Evolutionary conservation across 2,888 invertebrate genomes (phyloP).

Genomic region (Conomelus anceps): DNA sequence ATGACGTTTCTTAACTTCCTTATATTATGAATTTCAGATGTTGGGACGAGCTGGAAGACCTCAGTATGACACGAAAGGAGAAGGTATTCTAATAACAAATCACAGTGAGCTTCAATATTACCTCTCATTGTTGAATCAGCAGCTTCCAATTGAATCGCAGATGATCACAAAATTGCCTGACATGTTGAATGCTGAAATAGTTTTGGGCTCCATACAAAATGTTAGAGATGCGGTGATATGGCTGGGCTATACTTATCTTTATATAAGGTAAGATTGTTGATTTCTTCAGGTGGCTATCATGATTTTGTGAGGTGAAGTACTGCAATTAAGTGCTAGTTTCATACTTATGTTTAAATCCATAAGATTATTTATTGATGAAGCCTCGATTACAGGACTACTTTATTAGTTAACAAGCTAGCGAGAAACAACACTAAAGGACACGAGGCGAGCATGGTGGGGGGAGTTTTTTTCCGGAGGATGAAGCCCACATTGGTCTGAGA

Average conservation of each 20-base stretch:
- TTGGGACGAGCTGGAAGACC: slow-evolving; percentile 96
- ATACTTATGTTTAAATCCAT: no score
- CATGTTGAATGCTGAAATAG: slow-evolving; percentile 96
- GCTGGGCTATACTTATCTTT: slow-evolving; percentile 95
- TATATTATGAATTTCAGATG: no score
- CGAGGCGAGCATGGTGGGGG: no score
- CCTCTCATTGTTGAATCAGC: slow-evolving; percentile 93
- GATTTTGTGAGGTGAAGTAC: no score
- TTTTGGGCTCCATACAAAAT: slow-evolving; percentile 88
- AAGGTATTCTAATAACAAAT: slow-evolving; percentile 94
- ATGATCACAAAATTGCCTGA: slow-evolving; percentile 88
- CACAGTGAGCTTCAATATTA: slow-evolving; percentile 98
- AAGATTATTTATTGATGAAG: no score
- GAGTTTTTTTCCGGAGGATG: no score
- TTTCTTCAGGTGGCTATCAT: background rate
- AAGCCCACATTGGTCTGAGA: no score
- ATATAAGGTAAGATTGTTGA: slow-evolving; percentile 50
- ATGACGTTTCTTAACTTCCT: no score
- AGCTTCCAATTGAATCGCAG: slow-evolving; percentile 96
- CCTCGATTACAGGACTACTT: no score
- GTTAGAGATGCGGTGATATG: slow-evolving; percentile 86
- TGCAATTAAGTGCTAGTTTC: no score
- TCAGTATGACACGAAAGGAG: slow-evolving; percentile 96
- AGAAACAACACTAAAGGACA: no score
- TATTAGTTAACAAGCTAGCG: no score